Percentiles rank a stretch among this genome's conserved stretches.
Evolutionary conservation across 2,113 vertebrate species (phyloP).

Genomic region (Rhynchomys soricoides): DNA sequence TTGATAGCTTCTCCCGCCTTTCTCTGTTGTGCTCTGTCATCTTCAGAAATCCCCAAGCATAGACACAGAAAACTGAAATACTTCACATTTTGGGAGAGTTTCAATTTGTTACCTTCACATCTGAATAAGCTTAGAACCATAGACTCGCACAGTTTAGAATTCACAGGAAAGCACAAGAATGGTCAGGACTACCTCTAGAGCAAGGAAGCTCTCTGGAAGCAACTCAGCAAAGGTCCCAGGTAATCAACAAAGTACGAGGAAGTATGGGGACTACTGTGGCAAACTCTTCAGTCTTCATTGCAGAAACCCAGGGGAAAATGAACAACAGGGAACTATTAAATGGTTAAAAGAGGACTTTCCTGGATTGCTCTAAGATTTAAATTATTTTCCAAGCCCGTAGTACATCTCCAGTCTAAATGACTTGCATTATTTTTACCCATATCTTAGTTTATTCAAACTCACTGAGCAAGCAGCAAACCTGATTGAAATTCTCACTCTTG

Average conservation of each 20-base stretch:
- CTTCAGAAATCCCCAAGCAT: neutral
- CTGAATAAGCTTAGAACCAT: neutral
- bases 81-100: constrained; percentile 6
- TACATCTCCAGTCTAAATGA: neutral
- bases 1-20: constrained; percentile 54
- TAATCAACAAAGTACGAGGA: neutral
- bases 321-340: neutral
- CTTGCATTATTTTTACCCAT: neutral
- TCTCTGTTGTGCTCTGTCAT: neutral
- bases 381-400: constrained; percentile 8
- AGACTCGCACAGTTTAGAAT: neutral
- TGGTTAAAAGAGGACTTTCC: neutral
- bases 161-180: neutral
- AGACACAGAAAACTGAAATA: neutral
- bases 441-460: constrained; percentile 27
- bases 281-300: neutral
- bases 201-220: neutral
- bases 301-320: neutral
- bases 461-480: neutral
- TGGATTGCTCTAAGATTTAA: neutral
- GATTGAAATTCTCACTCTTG: neutral
- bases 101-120: neutral
- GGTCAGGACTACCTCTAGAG: neutral
- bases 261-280: neutral
- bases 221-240: neutral